Base-by-base conservation (phyloP, 2,888 invertebrate genomes). In the Adelphocoris suturalis region DNA sequence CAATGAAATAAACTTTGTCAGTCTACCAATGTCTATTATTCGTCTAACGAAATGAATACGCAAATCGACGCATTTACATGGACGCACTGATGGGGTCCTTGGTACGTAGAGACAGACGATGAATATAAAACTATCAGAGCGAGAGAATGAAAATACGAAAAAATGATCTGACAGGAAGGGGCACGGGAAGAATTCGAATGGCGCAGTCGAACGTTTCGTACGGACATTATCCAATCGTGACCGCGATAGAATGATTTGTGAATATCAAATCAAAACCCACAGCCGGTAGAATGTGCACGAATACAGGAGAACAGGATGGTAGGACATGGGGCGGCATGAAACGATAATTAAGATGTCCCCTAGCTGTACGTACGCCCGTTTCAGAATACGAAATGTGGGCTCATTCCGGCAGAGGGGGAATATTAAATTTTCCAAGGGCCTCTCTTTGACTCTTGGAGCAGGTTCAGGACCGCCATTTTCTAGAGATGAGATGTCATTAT, bases 271-370 rank as follows among this genome's bases (percentile, higher is more conserved):
- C 61, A 19, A 61, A 68, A 19, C 23, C 68, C 68, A 27, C 19
- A 4, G 11, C 68, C 1, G 19, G 68, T 23, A 23, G 68, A 68
- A 68, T 68, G 68, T 23, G 19, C 19, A 23, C 23, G 68, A 23
- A 68, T 68, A 68, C 23, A 23, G 23, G 68, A 68, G 23, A 68
- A 1, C 11, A 9, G 68, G 68, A 27, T 27, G 7, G 23, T 27
- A 23, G 12, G 68, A 12, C 11, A 19, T 61, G 9, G 16, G 19
- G 9, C 16, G 27, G 27, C 23, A 13, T 68, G 68, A 23, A 23
- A 23, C 68, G 68, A 23, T 68, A 68, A 68, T 68, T 68, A 68
- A 68, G 68, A 68, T 68, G 68, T 68, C 68, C 23, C 68, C 0
- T 68, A 23, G 68, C 23, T 23, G 23, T 23, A 68, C 68, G 68